Percentiles rank a stretch among this genome's conserved stretches.
phyloP scores from a whole-genome alignment of 2,888 invertebrate genomes.

The Melanchra persicariae region DNA sequence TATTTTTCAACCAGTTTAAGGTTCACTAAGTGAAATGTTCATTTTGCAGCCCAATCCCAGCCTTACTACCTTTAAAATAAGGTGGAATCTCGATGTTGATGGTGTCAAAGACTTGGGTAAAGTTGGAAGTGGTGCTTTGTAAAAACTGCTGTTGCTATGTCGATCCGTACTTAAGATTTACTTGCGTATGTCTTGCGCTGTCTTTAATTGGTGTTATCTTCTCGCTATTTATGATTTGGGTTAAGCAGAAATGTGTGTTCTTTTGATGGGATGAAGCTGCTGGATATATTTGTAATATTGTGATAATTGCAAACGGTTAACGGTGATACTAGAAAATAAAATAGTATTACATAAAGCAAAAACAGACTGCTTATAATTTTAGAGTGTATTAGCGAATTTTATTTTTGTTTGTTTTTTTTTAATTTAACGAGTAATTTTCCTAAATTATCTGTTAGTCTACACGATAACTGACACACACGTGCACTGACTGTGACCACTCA shows the following conservation, averaged over 20 bases:
- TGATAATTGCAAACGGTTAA: neutral
- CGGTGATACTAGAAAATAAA: neutral
- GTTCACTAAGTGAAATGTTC: slow-evolving; percentile 66
- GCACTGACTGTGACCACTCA: neutral
- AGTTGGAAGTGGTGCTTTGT: slow-evolving; percentile 78
- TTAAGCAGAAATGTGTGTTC: slow-evolving; percentile 30
- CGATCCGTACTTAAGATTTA: slow-evolving; percentile 58
- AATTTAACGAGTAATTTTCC: too few relatives aligned
- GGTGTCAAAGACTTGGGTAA: slow-evolving; percentile 75
- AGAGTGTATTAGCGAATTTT: neutral
- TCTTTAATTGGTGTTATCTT: slow-evolving; percentile 59
- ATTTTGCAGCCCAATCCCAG: slow-evolving; percentile 11
- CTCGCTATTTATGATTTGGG: slow-evolving; percentile 52
- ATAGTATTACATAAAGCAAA: neutral
- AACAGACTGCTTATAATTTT: neutral
- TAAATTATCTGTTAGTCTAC: neutral
- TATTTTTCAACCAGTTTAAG: slow-evolving; percentile 75
- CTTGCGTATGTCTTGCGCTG: slow-evolving; percentile 52
- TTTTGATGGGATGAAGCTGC: slow-evolving; percentile 14
- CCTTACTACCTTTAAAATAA: slow-evolving; percentile 38
- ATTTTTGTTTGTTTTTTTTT: neutral
- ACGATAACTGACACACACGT: neutral
- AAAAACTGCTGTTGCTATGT: slow-evolving; percentile 65
- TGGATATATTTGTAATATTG: neutral
- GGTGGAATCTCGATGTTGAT: slow-evolving; percentile 55